phyloP scores from a whole-genome alignment of 2,888 invertebrate genomes.

The Neoascia interrupta region DNA sequence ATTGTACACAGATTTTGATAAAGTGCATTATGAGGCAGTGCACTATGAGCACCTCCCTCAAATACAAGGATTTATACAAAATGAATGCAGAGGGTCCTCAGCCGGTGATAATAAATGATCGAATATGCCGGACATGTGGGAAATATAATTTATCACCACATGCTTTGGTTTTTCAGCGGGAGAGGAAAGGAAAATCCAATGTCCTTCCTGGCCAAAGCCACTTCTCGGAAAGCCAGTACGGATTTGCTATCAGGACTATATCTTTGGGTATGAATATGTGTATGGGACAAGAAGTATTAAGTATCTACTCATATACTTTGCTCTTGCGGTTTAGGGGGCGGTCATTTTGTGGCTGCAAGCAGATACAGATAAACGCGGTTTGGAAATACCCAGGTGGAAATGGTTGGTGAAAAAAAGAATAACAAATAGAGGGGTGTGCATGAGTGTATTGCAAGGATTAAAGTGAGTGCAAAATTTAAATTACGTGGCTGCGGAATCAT shows the following conservation, averaged over 20 bases:
- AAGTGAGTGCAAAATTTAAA: no score
- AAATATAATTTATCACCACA: conserved; percentile 54
- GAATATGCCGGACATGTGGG: conserved; percentile 25
- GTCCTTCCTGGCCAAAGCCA: not conserved
- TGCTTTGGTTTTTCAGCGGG: conserved; percentile 28
- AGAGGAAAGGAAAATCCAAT: conserved; percentile 11
- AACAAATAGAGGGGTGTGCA: no score
- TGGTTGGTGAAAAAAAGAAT: no score
- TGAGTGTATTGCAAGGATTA: no score
- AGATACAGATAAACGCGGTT: not conserved
- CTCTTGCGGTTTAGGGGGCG: not conserved
- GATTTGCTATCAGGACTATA: not conserved
- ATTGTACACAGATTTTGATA: conserved; percentile 28
- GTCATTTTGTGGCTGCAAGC: conserved; percentile 3
- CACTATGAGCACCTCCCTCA: not conserved
- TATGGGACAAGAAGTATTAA: conserved; percentile 1
- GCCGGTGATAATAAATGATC: conserved; percentile 38
- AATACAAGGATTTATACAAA: not conserved
- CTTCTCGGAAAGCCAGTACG: not conserved
- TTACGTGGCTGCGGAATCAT: no score
- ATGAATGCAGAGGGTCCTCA: no score
- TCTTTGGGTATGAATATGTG: not conserved
- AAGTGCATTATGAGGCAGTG: no score
- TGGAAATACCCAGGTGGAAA: conserved; percentile 1
- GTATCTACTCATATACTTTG: conserved; percentile 1